Evolutionary conservation across 2,797 vertebrate species (phyloP).

Genomic region (Alfaro cultratus): DNA sequence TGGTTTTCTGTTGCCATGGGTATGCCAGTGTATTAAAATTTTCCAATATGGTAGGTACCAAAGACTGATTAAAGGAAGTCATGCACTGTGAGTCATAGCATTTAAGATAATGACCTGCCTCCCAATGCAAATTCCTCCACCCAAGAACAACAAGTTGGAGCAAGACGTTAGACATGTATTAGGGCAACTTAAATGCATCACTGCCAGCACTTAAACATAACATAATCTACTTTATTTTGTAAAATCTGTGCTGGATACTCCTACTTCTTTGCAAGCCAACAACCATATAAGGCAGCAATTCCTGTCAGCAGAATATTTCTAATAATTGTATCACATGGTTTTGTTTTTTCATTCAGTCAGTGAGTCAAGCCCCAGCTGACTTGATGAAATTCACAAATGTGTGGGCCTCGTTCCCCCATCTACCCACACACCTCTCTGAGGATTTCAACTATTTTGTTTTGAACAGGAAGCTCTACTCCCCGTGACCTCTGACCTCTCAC

Average conservation of each 20-base stretch:
- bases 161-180: constrained; percentile 36
- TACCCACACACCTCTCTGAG: constrained; percentile 67
- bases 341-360: constrained; percentile 12
- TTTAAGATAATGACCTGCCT: constrained; percentile 25
- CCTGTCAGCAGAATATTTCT: neutral
- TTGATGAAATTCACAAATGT: constrained; percentile 43
- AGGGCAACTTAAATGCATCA: constrained; percentile 26
- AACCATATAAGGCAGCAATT: constrained; percentile 10
- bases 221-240: neutral
- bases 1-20: neutral
- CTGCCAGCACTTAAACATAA: neutral
- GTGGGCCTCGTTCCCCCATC: constrained; percentile 53
- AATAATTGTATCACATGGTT: neutral
- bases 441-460: constrained; percentile 71
- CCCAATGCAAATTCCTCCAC: constrained; percentile 26
- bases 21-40: neutral
- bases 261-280: neutral
- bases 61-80: constrained; percentile 39
- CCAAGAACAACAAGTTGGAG: constrained; percentile 41
- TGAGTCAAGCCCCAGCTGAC: constrained; percentile 3
- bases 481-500: constrained; percentile 46
- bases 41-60: constrained; percentile 8
- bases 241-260: neutral
- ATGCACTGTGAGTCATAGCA: constrained; percentile 55
- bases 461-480: constrained; percentile 58